These are phyloP conservation scores for Palaemon carinicauda DNA, from an alignment of 1,140 invertebrate species.

Conservation along the genomic window DNA sequence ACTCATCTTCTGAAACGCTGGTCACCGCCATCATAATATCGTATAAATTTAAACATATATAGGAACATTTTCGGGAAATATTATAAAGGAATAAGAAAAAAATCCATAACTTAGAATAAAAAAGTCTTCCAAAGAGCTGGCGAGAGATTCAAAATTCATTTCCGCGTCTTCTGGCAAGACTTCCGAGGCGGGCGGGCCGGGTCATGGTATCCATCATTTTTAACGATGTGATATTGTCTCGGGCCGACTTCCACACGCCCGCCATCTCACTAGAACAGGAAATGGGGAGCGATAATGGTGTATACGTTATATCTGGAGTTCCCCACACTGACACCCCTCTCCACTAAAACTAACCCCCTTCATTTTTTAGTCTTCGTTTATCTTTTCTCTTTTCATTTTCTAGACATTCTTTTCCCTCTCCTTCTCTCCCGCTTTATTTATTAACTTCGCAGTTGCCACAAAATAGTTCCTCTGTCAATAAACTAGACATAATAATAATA, in stretches of 20 bases:
- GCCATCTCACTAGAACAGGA: conserved; percentile 23
- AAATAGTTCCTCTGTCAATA: background rate
- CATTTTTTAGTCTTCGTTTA: background rate
- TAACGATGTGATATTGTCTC: conserved; percentile 52
- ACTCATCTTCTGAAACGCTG: background rate
- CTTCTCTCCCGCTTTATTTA: background rate
- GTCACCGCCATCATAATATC: too few relatives aligned
- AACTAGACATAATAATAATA: background rate
- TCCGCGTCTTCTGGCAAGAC: conserved; percentile 25
- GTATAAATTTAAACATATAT: too few relatives aligned
- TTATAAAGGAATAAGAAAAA: too few relatives aligned
- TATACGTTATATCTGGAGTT: conserved; percentile 35
- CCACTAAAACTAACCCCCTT: background rate
- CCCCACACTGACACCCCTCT: background rate
- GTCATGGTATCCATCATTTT: conserved; percentile 51
- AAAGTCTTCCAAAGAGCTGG: background rate
- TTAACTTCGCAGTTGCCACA: background rate
- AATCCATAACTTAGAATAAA: background rate
- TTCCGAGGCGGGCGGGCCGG: conserved; percentile 40
- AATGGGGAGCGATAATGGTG: conserved; percentile 50
- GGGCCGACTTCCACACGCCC: conserved; percentile 10
- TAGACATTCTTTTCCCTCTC: background rate
- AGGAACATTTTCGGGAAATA: too few relatives aligned
- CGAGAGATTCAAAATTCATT: conserved; percentile 44
- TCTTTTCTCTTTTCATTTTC: background rate